Evolutionary conservation across 2,888 invertebrate species (phyloP).

Genomic region (Kryphioiulus occultus): DNA sequence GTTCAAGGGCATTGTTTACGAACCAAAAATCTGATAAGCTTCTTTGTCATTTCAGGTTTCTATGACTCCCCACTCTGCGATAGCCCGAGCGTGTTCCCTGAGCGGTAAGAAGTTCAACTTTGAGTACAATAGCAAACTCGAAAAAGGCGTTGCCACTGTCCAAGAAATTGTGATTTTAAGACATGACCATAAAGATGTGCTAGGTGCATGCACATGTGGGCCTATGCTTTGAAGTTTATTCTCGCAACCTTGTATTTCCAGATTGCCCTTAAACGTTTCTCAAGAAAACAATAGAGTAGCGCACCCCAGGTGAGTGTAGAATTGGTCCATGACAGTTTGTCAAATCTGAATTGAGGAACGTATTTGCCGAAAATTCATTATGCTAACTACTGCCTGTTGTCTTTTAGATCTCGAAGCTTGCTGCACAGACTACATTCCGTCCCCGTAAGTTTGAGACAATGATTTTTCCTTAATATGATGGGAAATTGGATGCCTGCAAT

Average conservation of each 20-base stretch:
- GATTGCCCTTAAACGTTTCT: background rate
- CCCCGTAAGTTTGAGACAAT: background rate
- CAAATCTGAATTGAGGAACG: too few species aligned
- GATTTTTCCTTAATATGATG: too few species aligned
- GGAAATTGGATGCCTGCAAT: too few species aligned
- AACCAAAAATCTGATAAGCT: background rate
- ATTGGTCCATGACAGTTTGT: background rate
- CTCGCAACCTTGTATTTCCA: background rate
- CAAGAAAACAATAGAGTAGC: background rate
- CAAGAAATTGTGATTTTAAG: background rate
- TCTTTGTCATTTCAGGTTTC: background rate
- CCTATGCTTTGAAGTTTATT: background rate
- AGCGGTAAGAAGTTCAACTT: background rate
- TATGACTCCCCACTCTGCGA: slow-evolving; percentile 20
- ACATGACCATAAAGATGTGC: background rate
- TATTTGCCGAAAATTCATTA: background rate
- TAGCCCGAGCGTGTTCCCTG: background rate
- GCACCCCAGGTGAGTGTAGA: background rate
- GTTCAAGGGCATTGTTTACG: background rate
- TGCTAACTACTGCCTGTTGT: background rate
- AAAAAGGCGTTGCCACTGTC: background rate
- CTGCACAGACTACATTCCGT: slow-evolving; percentile 33
- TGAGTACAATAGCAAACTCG: background rate
- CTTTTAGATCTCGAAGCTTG: background rate
- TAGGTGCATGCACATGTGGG: background rate